Evolutionary conservation across 2,113 vertebrate species (phyloP).

Genomic region (Caloenas nicobarica): DNA sequence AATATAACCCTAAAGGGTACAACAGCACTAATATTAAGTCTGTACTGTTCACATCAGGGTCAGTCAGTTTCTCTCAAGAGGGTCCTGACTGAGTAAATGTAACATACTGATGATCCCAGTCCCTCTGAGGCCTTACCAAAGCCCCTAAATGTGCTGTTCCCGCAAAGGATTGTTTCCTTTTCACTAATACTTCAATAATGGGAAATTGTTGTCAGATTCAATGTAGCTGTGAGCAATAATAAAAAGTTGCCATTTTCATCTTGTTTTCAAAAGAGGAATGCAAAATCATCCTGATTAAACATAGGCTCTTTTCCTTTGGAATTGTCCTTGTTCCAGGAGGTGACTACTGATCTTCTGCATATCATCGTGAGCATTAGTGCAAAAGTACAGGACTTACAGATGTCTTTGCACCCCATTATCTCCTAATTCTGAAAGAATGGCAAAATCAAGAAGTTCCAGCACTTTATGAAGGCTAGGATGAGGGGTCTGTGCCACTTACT

Average conservation of each 20-base stretch:
- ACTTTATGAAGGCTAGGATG: not conserved
- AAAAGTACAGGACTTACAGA: not conserved
- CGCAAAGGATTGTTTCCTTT: not conserved
- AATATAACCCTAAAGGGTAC: not conserved
- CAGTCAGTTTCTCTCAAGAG: not conserved
- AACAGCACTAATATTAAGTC: not conserved
- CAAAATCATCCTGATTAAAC: not conserved
- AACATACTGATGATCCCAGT: not conserved
- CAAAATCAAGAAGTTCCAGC: not conserved
- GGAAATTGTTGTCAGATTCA: not conserved
- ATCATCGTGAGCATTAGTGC: fast-evolving
- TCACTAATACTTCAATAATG: not conserved
- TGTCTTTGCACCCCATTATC: not conserved
- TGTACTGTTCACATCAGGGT: not conserved
- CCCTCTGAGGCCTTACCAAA: not conserved
- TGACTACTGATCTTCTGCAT: not conserved
- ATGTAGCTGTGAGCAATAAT: not conserved
- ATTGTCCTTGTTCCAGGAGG: not conserved
- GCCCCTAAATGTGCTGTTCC: not conserved
- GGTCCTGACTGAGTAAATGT: not conserved
- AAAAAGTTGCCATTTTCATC: not conserved
- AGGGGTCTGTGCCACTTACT: not conserved
- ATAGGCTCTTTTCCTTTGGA: not conserved
- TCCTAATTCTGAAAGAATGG: not conserved
- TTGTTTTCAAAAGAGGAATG: not conserved